Conservation (phyloP, 2,113 vertebrate genomes). For the Cynopterus brachyotis region DNA sequence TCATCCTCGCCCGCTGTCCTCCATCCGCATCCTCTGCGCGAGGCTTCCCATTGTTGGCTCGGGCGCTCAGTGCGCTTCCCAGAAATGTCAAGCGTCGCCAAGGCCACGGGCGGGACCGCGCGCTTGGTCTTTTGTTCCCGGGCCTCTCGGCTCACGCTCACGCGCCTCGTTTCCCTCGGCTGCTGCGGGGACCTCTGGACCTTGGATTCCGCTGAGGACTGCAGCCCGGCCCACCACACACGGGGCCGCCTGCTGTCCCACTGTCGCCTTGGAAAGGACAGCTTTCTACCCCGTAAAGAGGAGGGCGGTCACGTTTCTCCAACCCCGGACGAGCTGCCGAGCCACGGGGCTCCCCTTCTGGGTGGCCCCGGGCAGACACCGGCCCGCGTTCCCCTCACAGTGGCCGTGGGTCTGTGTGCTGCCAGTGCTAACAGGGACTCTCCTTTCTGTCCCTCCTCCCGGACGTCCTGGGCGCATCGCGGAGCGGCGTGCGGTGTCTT, state of each 20-base stretch:
- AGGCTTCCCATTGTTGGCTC: conserved; percentile 62
- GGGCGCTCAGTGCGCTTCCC: conserved; percentile 60
- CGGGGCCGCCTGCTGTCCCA: conserved; percentile 44
- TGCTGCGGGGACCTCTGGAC: conserved; percentile 65
- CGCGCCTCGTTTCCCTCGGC: conserved; percentile 68
- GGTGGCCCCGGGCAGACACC: background rate
- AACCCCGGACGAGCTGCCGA: background rate
- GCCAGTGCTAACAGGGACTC: background rate
- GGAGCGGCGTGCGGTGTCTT: fast-evolving
- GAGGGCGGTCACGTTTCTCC: background rate
- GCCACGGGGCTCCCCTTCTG: background rate
- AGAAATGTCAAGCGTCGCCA: conserved; percentile 73
- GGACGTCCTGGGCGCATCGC: background rate
- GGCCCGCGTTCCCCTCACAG: fast-evolving
- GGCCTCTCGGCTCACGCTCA: conserved; percentile 49
- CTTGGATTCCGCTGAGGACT: conserved; percentile 72
- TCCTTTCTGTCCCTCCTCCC: background rate
- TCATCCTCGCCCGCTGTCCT: background rate
- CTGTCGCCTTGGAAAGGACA: conserved; percentile 52
- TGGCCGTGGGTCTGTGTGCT: fast-evolving
- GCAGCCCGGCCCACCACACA: conserved; percentile 48
- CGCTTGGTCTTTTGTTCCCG: conserved; percentile 63
- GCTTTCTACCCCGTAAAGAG: background rate
- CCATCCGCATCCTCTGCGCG: conserved; percentile 40
- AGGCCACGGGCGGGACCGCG: conserved; percentile 63